Evolutionary conservation across 2,113 vertebrate genomes (phyloP), one percentile per base, ranked within the genome.

Genomic region (Pluvianellus socialis): DNA sequence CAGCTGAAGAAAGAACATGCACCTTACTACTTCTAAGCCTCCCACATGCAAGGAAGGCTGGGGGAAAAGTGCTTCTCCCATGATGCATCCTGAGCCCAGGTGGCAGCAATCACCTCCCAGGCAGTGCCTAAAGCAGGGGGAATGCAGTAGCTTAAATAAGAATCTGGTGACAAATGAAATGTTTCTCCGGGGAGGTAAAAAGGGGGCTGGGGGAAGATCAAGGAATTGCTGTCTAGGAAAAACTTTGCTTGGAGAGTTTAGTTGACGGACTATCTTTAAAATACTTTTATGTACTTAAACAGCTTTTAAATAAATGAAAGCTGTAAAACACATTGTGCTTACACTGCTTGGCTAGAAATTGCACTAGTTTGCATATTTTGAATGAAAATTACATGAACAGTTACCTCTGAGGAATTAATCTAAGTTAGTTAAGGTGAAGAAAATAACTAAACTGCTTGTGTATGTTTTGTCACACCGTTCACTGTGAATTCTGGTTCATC

Each of bases 1-100:
- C 3, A 2, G 6, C 24, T 63, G 17, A 35, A 79, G 14, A 58
- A 71, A 38, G 3, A 89, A 1, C 4, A 8, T 1, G 0, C 14
- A 44, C 10, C 24, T 14, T 19, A 0, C 4, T 9, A 6, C 6
- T 35, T 14, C 40, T 21, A 0, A 11, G 14, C 5, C 38, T 44
- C 9, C 8, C 59, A 7, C 5, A 61, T 2, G 2, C 0, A 50
- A 50, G 17, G 9, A 10, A 19, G 15, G 44, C 38, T 38, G 14
- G 10, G 12, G 14, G 11, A 10, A 7, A 35, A 56, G 2, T 7
- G 22, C 3, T 82, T 38, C 38, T 73, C 4, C 67, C 2, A 0
- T 8, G 18, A 24, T 38, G 4, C 32, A 11, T 4, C 14, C 49
- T 38, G 20, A 68, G 18, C 24, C 14, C 66, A 66, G 71, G 77